Percentiles rank a stretch among this genome's conserved stretches.
These are phyloP conservation scores for Timema cristinae DNA, from an alignment of 2,888 invertebrate genomes.

Conservation along the genomic window DNA sequence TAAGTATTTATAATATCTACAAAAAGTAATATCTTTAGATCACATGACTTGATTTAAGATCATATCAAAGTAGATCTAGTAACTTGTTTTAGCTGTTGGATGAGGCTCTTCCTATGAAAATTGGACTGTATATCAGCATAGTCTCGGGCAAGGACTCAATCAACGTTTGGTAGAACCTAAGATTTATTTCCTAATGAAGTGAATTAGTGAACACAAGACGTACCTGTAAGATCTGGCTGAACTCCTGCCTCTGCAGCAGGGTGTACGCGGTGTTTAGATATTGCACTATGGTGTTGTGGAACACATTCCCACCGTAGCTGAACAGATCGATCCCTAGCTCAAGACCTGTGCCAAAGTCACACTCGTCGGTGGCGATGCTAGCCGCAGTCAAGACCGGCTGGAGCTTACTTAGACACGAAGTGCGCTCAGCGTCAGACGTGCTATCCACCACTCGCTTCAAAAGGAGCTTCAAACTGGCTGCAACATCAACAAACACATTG, in stretches of 20 bases:
- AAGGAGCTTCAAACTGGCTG: conserved; percentile 65
- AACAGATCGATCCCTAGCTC: conserved; percentile 86
- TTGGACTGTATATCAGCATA: no score
- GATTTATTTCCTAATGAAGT: no score
- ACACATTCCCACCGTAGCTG: conserved; percentile 63
- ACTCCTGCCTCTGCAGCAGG: conserved; percentile 66
- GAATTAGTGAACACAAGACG: no score
- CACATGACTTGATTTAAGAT: no score
- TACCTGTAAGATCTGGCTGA: conserved; percentile 66
- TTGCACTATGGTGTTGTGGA: conserved; percentile 62
- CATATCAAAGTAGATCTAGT: no score
- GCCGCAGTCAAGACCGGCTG: conserved; percentile 79
- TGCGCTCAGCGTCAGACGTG: conserved; percentile 54
- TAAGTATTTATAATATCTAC: no score
- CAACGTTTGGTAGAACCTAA: no score
- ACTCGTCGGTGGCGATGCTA: conserved; percentile 89
- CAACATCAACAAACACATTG: conserved; percentile 34
- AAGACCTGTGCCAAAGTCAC: conserved; percentile 89
- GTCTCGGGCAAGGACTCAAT: no score
- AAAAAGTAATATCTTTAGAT: no score
- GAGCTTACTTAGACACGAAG: conserved; percentile 60
- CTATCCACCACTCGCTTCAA: conserved; percentile 61
- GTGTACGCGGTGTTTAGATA: conserved; percentile 72
- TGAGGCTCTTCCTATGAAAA: no score
- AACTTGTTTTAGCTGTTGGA: no score